Base-by-base conservation (phyloP, 2,888 invertebrate genomes). In the Catocala fraxini region DNA sequence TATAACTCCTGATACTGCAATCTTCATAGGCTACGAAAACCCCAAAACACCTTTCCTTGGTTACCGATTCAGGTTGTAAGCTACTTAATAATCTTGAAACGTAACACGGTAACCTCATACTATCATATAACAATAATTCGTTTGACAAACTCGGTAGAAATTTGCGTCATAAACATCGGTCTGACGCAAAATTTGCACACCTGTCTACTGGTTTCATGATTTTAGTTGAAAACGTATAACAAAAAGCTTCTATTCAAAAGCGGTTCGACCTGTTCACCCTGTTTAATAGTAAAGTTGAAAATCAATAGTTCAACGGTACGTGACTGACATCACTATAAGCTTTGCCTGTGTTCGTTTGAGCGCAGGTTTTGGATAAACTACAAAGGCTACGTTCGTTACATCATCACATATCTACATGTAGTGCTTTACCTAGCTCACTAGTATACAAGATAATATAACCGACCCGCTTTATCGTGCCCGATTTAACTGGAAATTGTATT, bases 291-390 rank as follows among this genome's bases (percentile, higher is more conserved):
- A 11, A 33, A 42, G 43, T 56, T n/a, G 47, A 58, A 70, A 70
- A 70, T 70, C 66, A 54, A 61, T 70, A 61, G 51, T 45, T 61
- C 47, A 47, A 56, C 41, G 60, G 33, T 55, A 48, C 60, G 15
- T 13, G 15, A 15, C 35, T 41, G 45, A 33, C 12, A 45, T 59
- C 65, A 10, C 51, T 47, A 56, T 45, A 42, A 34, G 53, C 43
- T 49, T 54, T 47, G 56, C 15, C 39, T 41, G 12, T 51, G 12
- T 46, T 47, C n/a, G 33, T 56, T 25, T 13, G 13, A 56, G 25
- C 1, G 5, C 6, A 11, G 35, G 35, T 7, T 39, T 39, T 39
- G 35, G 35, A 6, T 39, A 39, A 39, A 39, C 35, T 39, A 39
- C 35, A 39, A 39, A 39, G 9, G 35, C 35, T 7, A 25, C 25